Evolutionary conservation across 2,113 vertebrate species (phyloP).

Genomic region (Scartelaos histophorus): DNA sequence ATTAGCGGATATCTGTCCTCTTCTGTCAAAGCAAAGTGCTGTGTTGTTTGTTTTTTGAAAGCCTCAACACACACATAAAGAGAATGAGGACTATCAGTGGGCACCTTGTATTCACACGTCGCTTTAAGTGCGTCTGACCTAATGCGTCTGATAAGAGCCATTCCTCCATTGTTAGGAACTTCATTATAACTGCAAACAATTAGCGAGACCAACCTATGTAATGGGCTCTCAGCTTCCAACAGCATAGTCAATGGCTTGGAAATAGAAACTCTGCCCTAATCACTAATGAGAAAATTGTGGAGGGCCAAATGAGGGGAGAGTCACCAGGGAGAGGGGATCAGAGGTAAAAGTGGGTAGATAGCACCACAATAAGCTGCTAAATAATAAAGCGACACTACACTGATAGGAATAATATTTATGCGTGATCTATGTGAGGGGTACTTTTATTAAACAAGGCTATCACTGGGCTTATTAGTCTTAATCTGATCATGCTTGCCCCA

Average conservation of each 20-base stretch:
- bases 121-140: slow-evolving; percentile 48
- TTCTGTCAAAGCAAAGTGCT: slow-evolving; percentile 8
- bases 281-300: slow-evolving; percentile 76
- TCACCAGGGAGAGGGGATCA: slow-evolving; percentile 54
- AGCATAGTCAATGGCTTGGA: slow-evolving; percentile 75
- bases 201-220: slow-evolving; percentile 69
- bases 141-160: slow-evolving; percentile 65
- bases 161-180: slow-evolving; percentile 69
- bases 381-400: slow-evolving; percentile 35
- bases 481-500: slow-evolving; percentile 36
- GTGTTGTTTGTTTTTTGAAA: neutral
- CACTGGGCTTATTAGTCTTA: slow-evolving; percentile 46
- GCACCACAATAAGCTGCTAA: slow-evolving; percentile 14
- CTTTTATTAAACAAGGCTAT: slow-evolving; percentile 54
- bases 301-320: slow-evolving; percentile 43
- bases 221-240: slow-evolving; percentile 73
- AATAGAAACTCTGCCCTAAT: slow-evolving; percentile 78
- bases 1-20: slow-evolving; percentile 1
- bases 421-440: neutral
- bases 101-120: slow-evolving; percentile 53
- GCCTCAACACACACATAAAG: slow-evolving; percentile 16
- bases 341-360: slow-evolving; percentile 42
- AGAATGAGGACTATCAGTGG: slow-evolving; percentile 43
- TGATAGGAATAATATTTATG: slow-evolving; percentile 36
- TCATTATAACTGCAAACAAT: slow-evolving; percentile 79